Evolutionary conservation across 2,113 vertebrate species (phyloP).

Genomic region (Etheostoma spectabile): DNA sequence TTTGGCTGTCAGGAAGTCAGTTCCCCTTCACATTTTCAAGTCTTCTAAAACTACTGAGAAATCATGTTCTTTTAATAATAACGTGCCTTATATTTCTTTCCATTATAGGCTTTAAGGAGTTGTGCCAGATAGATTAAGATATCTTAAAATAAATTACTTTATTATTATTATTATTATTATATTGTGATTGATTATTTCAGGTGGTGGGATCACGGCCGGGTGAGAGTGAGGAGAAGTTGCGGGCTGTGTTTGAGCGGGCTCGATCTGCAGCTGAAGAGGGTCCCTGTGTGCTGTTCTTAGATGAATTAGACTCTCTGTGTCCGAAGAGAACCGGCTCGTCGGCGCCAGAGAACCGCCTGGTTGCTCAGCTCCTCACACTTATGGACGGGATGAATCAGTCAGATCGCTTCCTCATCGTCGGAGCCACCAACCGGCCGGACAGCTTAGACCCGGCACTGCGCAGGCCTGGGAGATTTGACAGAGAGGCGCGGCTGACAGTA

Average conservation of each 20-base stretch:
- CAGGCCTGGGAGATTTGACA: slow-evolving; percentile 93
- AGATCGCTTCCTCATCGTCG: slow-evolving; percentile 87
- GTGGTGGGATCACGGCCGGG: slow-evolving; percentile 92
- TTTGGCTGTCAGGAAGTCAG: no score
- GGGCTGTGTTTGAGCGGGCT: slow-evolving; percentile 86
- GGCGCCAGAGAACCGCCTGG: slow-evolving; percentile 89
- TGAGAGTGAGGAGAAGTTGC: slow-evolving; percentile 92
- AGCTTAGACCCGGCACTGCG: slow-evolving; percentile 92
- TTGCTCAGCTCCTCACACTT: slow-evolving; percentile 93
- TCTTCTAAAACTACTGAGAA: not conserved
- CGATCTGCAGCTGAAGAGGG: slow-evolving; percentile 82
- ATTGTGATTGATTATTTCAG: slow-evolving; percentile 31
- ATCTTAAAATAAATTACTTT: no score
- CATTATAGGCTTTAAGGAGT: not conserved
- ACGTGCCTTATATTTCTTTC: not conserved
- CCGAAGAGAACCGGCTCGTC: slow-evolving; percentile 84
- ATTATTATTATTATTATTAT: not conserved
- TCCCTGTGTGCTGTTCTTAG: slow-evolving; percentile 92
- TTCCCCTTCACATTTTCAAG: no score
- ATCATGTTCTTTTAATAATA: not conserved
- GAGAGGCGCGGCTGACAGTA: slow-evolving; percentile 85
- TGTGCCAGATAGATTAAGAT: not conserved
- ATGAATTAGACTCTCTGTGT: slow-evolving; percentile 94
- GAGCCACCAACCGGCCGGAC: slow-evolving; percentile 91
- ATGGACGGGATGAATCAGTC: slow-evolving; percentile 87